Base-by-base conservation (phyloP, 2,113 vertebrate species). In the Clarias gariepinus region DNA sequence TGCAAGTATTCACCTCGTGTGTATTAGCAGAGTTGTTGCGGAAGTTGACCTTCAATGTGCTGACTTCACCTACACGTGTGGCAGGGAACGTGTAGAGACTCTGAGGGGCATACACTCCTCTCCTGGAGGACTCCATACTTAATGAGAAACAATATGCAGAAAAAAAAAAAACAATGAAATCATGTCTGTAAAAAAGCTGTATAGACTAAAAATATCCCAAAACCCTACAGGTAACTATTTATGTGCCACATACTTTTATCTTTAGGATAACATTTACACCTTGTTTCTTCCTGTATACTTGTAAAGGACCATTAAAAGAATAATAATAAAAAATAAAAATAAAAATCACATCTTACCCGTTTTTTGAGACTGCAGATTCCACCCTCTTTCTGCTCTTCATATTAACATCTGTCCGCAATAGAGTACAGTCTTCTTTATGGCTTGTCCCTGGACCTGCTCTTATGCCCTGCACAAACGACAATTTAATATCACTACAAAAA, bases 41-140 rank as follows among this genome's bases (percentile, higher is more conserved):
- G 90, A 99, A 90, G 91, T 96, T 96, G 90, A 99, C 96, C 93
- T 99, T 99, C 90, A 99, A 83, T 0, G 93, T 95, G 90, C 94
- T 93, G 57, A 96, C 94, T 87, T 96, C 94, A 3, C 97, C 96
- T 76, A 96, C 91, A 87, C 82, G 92, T 19, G 96, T 98, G 85
- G 93, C 88, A 81, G 95, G 95, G 90, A 98, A 99, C 3, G 89
- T 85, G 79, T 98, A 98, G 25, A 95, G 55, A 1, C 97, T 95
- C 90, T 97, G 95, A n/a, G 96, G 96, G 4, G 96, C 95, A 88
- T 96, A 97, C 2, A 99, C 91, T 0, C 97, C 96, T 76, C 92
- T 94, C 15, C 82, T 88, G 52, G 85, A 86, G 0, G 86, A 28
- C 60, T 95, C 93, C 83, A 92, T 92, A 53, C 86, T 81, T 61